Percentiles rank a stretch among this genome's conserved stretches.
phyloP scores from a whole-genome alignment of 2,797 vertebrate species.

The Spinibarbus caldwelli region DNA sequence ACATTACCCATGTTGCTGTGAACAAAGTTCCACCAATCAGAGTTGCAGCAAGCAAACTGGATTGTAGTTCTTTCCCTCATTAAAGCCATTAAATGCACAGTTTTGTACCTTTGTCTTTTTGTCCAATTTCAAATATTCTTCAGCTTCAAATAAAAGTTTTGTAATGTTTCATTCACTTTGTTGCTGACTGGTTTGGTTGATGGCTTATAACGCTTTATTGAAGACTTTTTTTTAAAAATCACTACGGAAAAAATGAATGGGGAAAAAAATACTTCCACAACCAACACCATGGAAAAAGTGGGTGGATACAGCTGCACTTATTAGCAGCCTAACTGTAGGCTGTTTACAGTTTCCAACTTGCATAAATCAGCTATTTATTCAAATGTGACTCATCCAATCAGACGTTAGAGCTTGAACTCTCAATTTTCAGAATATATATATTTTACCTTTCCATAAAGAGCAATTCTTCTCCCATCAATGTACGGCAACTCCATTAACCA shows the following conservation, averaged over 20 bases:
- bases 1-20: neutral
- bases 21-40: neutral
- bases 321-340: neutral
- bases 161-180: neutral
- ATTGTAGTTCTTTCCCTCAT: neutral
- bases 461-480: constrained; percentile 80
- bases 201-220: neutral
- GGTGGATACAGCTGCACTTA: neutral
- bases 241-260: neutral
- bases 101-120: neutral
- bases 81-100: neutral
- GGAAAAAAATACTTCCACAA: neutral
- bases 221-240: neutral
- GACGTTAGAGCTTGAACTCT: neutral
- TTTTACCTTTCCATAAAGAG: constrained; percentile 83
- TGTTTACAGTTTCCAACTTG: neutral
- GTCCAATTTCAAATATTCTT: neutral
- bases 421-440: neutral
- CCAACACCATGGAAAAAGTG: neutral
- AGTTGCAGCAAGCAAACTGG: neutral
- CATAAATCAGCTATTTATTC: neutral
- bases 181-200: neutral
- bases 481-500: constrained; percentile 81
- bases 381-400: neutral
- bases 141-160: neutral